These are phyloP conservation scores for Anthopleura xanthogrammica DNA, from an alignment of 92 coral and sea anemone genomes.

Conservation along the genomic window DNA sequence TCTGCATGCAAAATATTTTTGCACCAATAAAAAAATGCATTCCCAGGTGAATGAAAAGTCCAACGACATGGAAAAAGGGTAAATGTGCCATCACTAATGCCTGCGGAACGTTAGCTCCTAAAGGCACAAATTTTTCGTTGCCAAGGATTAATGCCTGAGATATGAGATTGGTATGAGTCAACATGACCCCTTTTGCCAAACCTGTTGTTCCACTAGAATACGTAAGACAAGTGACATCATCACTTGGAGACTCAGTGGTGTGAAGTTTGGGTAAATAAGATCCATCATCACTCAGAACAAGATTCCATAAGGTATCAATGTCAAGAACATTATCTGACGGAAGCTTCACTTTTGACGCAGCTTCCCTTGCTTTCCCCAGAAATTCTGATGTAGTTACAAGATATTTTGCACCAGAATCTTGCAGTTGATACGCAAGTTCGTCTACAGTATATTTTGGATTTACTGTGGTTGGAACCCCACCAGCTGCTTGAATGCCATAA, in stretches of 20 bases:
- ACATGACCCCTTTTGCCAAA: conserved; percentile 55
- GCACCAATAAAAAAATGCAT: conserved; percentile 36
- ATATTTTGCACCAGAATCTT: conserved; percentile 39
- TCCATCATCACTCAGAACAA: conserved; percentile 47
- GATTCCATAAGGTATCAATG: conserved; percentile 23
- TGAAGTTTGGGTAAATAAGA: conserved; percentile 18
- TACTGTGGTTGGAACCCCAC: conserved; percentile 37
- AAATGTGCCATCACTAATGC: conserved; percentile 23
- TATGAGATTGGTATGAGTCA: conserved; percentile 37
- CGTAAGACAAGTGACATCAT: conserved; percentile 34
- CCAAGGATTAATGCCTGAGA: conserved; percentile 27
- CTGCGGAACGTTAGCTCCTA: conserved; percentile 3
- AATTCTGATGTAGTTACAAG: conserved; percentile 22
- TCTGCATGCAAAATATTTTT: conserved; percentile 35
- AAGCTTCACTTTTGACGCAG: conserved; percentile 34
- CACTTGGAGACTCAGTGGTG: conserved; percentile 29
- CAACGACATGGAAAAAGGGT: conserved; percentile 52
- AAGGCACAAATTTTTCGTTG: not conserved
- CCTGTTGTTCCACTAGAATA: conserved; percentile 73
- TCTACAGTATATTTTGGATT: conserved; percentile 29
- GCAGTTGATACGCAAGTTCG: conserved; percentile 47
- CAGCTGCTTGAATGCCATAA: conserved; percentile 39
- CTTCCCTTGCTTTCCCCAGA: conserved; percentile 31
- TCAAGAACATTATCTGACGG: conserved; percentile 39
- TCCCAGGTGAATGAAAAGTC: conserved; percentile 26